These are phyloP conservation scores for Corydoras maculifer DNA, from an alignment of 2,113 vertebrate species.

Conservation along the genomic window DNA sequence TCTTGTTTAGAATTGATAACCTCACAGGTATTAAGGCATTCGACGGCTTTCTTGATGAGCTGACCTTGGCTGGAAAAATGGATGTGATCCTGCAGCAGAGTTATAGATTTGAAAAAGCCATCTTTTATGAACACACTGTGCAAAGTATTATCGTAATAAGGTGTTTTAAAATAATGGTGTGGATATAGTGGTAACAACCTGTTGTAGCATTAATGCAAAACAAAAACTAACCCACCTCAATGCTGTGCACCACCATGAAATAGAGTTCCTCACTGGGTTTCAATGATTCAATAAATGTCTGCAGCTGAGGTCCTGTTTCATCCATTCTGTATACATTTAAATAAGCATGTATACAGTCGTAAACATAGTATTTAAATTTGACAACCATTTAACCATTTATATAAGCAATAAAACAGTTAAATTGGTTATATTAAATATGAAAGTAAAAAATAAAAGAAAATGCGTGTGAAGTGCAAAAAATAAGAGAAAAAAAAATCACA, in stretches of 20 bases:
- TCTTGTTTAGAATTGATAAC: background rate
- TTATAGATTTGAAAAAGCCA: background rate
- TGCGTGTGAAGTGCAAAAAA: no score
- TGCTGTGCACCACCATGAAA: conserved; percentile 41
- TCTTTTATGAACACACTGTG: background rate
- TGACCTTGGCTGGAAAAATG: conserved; percentile 23
- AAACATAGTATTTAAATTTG: no score
- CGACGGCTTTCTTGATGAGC: conserved; percentile 17
- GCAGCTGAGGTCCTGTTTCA: conserved; percentile 28
- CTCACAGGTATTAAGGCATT: conserved; percentile 24
- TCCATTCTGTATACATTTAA: conserved; percentile 26
- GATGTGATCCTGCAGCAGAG: conserved; percentile 33
- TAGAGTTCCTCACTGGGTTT: conserved; percentile 31
- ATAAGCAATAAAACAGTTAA: no score
- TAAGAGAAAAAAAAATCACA: no score
- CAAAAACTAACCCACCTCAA: conserved; percentile 26
- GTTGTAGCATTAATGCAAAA: no score
- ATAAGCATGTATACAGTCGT: no score
- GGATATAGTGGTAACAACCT: no score
- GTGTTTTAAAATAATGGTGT: no score
- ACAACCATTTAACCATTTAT: no score
- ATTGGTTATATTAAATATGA: no score
- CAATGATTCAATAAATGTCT: conserved; percentile 34
- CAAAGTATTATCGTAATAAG: no score
- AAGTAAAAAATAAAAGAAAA: no score